A percentile compares a stretch with the other conserved stretches of the same genome.
These are phyloP conservation scores for Gila orcuttii DNA, from an alignment of 2,113 vertebrate genomes.

Conservation along the genomic window DNA sequence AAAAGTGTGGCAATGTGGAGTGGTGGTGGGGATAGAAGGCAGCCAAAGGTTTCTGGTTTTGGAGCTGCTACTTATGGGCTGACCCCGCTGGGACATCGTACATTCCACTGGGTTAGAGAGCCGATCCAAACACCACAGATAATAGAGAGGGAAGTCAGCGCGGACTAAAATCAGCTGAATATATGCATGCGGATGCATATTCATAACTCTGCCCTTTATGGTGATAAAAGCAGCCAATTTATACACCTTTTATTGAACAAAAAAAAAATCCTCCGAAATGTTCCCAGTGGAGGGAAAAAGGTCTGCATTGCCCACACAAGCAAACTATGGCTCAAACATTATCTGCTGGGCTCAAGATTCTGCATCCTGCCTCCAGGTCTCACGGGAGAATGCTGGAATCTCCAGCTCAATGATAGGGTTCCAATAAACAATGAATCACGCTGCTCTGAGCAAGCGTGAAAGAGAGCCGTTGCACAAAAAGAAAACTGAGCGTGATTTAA, in stretches of 20 bases:
- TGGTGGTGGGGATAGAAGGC: constrained; percentile 45
- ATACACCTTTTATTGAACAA: constrained; percentile 38
- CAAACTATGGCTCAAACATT: constrained; percentile 72
- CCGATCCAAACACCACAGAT: constrained; percentile 52
- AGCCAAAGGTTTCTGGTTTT: constrained; percentile 56
- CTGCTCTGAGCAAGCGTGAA: constrained; percentile 59
- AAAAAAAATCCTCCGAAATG: constrained; percentile 42
- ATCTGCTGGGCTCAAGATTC: constrained; percentile 80
- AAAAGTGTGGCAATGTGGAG: constrained; percentile 27
- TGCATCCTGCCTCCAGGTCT: constrained; percentile 79
- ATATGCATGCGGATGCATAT: constrained; percentile 22
- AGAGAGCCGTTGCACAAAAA: constrained; percentile 42
- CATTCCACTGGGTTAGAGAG: constrained; percentile 50
- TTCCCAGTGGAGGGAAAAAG: constrained; percentile 40
- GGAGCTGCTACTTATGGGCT: constrained; percentile 43
- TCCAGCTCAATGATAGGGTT: constrained; percentile 72
- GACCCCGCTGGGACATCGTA: constrained; percentile 40
- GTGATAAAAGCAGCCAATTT: constrained; percentile 29
- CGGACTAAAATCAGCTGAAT: constrained; percentile 30
- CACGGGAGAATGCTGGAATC: constrained; percentile 79
- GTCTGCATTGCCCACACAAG: constrained; percentile 59
- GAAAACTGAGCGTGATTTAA: constrained; percentile 32
- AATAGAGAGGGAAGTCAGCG: constrained; percentile 39
- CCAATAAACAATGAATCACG: constrained; percentile 76
- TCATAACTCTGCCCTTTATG: constrained; percentile 37